Conservation (phyloP, 2,888 invertebrate genomes). For the Oscheius sp. region DNA sequence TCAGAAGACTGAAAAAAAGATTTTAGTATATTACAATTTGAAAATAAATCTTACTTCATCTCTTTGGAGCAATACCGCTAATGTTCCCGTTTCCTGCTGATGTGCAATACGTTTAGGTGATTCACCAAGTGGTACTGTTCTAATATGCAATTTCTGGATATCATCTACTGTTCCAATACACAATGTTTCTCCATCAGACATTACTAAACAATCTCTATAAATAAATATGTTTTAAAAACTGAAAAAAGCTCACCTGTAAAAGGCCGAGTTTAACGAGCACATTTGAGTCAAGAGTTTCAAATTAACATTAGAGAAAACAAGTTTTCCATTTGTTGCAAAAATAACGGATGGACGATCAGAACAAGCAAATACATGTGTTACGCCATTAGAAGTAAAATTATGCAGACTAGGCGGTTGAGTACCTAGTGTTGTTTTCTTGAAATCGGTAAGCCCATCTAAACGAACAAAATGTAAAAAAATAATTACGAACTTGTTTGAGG, state of each 20-base stretch:
- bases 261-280: constrained; percentile 94
- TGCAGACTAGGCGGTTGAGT: constrained; percentile 93
- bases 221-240: constrained; percentile 31
- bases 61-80: constrained; percentile 89
- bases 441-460: constrained; percentile 78
- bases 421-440: constrained; percentile 93
- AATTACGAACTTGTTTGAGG: constrained; percentile 1
- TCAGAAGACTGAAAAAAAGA: constrained; percentile 13
- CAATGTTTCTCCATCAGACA: constrained; percentile 86
- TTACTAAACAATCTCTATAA: constrained; percentile 76
- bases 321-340: constrained; percentile 80
- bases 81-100: constrained; percentile 84
- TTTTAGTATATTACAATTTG: neutral
- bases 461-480: neutral
- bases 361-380: constrained; percentile 96
- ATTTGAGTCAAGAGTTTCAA: constrained; percentile 83
- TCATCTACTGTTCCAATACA: constrained; percentile 77
- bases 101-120: constrained; percentile 90
- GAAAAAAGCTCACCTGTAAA: constrained; percentile 78
- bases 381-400: constrained; percentile 78
- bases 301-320: constrained; percentile 73
- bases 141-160: constrained; percentile 66
- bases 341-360: constrained; percentile 91
- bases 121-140: constrained; percentile 90
- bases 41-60: constrained; percentile 78